These are phyloP conservation scores for Isurus oxyrinchus DNA, from an alignment of 2,113 vertebrate species.

Conservation along the genomic window DNA sequence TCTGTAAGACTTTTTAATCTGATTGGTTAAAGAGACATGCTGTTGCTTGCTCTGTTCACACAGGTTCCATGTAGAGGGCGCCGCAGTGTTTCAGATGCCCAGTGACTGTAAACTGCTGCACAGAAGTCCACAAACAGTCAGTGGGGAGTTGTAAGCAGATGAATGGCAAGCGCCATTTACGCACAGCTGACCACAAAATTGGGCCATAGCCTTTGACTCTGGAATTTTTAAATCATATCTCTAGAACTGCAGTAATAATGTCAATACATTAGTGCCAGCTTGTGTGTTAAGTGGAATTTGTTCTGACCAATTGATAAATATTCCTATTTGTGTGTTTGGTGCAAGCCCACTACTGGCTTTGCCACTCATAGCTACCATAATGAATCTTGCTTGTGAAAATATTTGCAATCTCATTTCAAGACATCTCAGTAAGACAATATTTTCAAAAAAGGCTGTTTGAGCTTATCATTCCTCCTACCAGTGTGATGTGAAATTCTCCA, in stretches of 20 bases:
- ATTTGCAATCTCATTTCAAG: neutral
- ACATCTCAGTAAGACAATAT: neutral
- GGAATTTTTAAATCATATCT: neutral
- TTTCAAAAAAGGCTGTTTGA: neutral
- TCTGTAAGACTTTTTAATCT: too few relatives aligned
- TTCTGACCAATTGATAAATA: neutral
- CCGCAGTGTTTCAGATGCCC: too few relatives aligned
- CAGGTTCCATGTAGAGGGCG: too few relatives aligned
- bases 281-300: neutral
- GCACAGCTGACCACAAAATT: too few relatives aligned
- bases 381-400: neutral
- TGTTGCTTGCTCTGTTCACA: too few relatives aligned
- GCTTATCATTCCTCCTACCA: neutral
- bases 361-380: too few relatives aligned
- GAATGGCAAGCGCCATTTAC: too few relatives aligned
- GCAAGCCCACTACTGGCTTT: neutral
- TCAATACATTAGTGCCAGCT: neutral
- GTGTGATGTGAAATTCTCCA: neutral
- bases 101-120: too few relatives aligned
- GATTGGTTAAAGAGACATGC: too few relatives aligned
- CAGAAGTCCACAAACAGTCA: too few relatives aligned
- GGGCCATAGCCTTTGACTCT: neutral
- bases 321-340: neutral
- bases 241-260: neutral
- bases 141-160: too few relatives aligned